Evolutionary conservation across 1,140 invertebrate genomes (phyloP).

Genomic region (Drosophila ananassae): DNA sequence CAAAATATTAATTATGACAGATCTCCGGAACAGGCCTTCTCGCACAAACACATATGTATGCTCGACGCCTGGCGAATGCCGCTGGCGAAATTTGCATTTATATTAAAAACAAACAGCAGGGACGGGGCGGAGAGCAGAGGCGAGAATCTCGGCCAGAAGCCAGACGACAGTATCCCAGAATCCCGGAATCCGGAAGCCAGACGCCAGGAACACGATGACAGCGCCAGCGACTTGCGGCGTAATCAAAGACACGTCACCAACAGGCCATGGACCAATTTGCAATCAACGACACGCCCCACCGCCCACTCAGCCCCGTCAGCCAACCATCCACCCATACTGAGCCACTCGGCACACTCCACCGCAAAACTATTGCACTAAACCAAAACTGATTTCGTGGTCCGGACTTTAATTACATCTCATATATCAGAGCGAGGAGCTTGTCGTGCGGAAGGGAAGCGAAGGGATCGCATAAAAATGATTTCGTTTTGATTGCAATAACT

Average conservation of each 20-base stretch:
- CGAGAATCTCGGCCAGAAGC: slow-evolving; percentile 37
- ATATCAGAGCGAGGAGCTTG: slow-evolving; percentile 63
- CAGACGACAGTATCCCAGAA: slow-evolving; percentile 12
- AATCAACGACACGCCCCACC: slow-evolving; percentile 30
- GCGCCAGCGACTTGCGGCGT: slow-evolving; percentile 74
- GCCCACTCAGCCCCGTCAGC: background rate
- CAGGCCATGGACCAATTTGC: slow-evolving; percentile 75
- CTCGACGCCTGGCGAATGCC: slow-evolving; percentile 47
- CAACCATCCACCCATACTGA: background rate
- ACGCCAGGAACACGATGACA: slow-evolving; percentile 58
- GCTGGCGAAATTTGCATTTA: slow-evolving; percentile 79
- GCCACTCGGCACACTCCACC: slow-evolving; percentile 11
- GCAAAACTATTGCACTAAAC: slow-evolving; percentile 63
- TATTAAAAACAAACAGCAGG: slow-evolving; percentile 78
- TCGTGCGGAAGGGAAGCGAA: slow-evolving; percentile 35
- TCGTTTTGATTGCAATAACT: slow-evolving; percentile 83
- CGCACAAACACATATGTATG: slow-evolving; percentile 35
- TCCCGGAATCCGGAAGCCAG: slow-evolving; percentile 19
- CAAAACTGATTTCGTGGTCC: slow-evolving; percentile 73
- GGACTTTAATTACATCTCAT: slow-evolving; percentile 83
- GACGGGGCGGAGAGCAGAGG: slow-evolving; percentile 11
- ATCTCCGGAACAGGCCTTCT: slow-evolving; percentile 24
- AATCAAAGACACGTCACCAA: slow-evolving; percentile 81
- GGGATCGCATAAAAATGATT: slow-evolving; percentile 77
- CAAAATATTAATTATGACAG: slow-evolving; percentile 81